These are phyloP conservation scores for Varanus komodoensis DNA, from an alignment of 2,113 vertebrate species.

Conservation along the genomic window DNA sequence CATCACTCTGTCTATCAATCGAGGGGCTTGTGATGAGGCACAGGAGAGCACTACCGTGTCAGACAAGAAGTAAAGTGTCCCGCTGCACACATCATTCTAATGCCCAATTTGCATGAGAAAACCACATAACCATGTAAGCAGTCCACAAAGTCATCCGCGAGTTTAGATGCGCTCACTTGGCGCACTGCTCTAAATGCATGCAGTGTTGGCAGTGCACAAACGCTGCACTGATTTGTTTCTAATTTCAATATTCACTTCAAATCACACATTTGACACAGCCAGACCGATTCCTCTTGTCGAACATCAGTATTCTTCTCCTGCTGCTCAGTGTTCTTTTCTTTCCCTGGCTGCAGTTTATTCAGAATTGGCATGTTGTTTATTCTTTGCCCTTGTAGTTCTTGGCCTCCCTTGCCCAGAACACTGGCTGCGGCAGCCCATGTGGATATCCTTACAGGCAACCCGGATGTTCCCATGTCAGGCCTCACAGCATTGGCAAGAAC, in stretches of 20 bases:
- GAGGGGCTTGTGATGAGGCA: neutral
- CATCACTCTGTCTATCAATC: neutral
- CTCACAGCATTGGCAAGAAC: neutral
- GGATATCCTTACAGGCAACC: no score
- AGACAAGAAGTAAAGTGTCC: neutral
- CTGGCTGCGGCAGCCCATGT: neutral
- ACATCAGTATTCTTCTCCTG: neutral
- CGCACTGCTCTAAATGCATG: neutral
- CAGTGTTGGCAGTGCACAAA: neutral
- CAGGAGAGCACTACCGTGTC: neutral
- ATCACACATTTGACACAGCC: neutral
- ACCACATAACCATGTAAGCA: neutral
- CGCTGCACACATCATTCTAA: neutral
- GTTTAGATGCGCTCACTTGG: neutral
- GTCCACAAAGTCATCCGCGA: neutral
- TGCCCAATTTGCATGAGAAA: neutral
- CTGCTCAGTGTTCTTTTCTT: neutral
- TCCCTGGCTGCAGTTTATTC: neutral
- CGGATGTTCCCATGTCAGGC: no score
- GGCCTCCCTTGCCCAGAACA: neutral
- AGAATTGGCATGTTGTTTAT: neutral
- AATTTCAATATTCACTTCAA: neutral
- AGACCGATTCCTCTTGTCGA: neutral
- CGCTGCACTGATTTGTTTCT: neutral
- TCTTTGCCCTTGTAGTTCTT: neutral